These are phyloP conservation scores for Ammodytes marinus DNA, from an alignment of 2,113 vertebrate genomes.

Conservation along the genomic window DNA sequence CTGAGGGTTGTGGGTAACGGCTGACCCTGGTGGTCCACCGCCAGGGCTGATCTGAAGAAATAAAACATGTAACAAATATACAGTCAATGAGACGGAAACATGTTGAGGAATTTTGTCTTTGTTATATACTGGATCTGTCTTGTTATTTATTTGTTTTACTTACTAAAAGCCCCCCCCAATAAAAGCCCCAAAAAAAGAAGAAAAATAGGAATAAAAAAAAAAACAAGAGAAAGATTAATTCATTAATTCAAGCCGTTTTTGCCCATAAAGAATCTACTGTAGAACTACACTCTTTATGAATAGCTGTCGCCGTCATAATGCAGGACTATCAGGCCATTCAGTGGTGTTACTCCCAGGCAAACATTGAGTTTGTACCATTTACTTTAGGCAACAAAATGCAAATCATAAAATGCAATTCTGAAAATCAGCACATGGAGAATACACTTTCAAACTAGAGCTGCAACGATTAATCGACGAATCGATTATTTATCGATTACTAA, in stretches of 20 bases:
- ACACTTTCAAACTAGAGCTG: not conserved
- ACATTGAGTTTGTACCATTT: not conserved
- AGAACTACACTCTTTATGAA: not conserved
- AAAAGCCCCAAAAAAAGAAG: no score
- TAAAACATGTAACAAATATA: slow-evolving; percentile 8
- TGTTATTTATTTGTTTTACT: no score
- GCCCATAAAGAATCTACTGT: not conserved
- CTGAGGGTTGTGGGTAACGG: slow-evolving; percentile 90
- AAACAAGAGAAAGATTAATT: no score
- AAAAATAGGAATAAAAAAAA: no score
- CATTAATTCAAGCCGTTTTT: not conserved
- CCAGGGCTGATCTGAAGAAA: slow-evolving; percentile 88
- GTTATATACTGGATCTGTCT: no score
- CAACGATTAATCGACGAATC: no score
- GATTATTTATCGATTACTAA: no score
- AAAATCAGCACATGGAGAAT: not conserved
- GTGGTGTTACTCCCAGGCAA: slow-evolving; percentile 13
- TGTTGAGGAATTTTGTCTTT: no score
- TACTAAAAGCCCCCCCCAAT: no score
- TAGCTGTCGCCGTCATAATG: not conserved
- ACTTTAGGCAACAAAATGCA: not conserved
- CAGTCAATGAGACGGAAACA: not conserved
- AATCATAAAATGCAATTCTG: not conserved
- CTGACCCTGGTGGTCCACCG: slow-evolving; percentile 92
- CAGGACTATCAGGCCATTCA: not conserved